Percentiles rank a stretch among this genome's conserved stretches.
Conservation (phyloP, 2,888 invertebrate species). For the Drosophila siamana region DNA sequence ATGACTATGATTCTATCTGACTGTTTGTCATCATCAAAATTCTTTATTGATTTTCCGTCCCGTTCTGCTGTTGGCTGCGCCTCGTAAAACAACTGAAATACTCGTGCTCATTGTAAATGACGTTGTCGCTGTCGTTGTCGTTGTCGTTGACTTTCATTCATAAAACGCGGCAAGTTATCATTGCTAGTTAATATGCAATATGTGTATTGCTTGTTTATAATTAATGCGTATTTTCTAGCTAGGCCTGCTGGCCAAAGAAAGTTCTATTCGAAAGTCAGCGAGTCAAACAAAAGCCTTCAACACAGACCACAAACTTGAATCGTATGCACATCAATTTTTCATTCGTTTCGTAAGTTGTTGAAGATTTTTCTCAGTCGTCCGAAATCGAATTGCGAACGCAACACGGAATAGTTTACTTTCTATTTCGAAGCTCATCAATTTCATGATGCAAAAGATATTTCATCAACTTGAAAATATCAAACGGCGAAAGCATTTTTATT, state of each 20-base stretch:
- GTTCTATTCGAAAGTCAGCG: slow-evolving; percentile 67
- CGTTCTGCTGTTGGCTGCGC: background rate
- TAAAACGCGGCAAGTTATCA: slow-evolving; percentile 39
- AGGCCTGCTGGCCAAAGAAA: slow-evolving; percentile 47
- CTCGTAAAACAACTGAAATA: slow-evolving; percentile 31
- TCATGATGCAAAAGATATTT: slow-evolving; percentile 18
- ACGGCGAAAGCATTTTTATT: slow-evolving; percentile 50
- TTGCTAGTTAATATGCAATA: slow-evolving; percentile 53
- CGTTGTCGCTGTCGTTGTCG: slow-evolving; percentile 33
- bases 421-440: slow-evolving; percentile 55
- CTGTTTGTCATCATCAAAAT: slow-evolving; percentile 73
- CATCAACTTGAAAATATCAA: slow-evolving; percentile 11
- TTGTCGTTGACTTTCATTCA: slow-evolving; percentile 70
- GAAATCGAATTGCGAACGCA: slow-evolving; percentile 25
- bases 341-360: slow-evolving; percentile 26
- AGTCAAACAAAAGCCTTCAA: slow-evolving; percentile 28
- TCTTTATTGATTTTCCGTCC: slow-evolving; percentile 65
- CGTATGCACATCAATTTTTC: slow-evolving; percentile 25
- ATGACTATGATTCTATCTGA: slow-evolving; percentile 35
- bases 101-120: slow-evolving; percentile 44
- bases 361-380: slow-evolving; percentile 48
- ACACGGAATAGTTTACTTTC: slow-evolving; percentile 55
- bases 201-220: slow-evolving; percentile 30
- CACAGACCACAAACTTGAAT: slow-evolving; percentile 28
- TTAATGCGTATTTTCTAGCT: slow-evolving; percentile 19